These are phyloP conservation scores for Seira sanloemensis DNA, from an alignment of 2,888 invertebrate genomes.

Conservation along the genomic window DNA sequence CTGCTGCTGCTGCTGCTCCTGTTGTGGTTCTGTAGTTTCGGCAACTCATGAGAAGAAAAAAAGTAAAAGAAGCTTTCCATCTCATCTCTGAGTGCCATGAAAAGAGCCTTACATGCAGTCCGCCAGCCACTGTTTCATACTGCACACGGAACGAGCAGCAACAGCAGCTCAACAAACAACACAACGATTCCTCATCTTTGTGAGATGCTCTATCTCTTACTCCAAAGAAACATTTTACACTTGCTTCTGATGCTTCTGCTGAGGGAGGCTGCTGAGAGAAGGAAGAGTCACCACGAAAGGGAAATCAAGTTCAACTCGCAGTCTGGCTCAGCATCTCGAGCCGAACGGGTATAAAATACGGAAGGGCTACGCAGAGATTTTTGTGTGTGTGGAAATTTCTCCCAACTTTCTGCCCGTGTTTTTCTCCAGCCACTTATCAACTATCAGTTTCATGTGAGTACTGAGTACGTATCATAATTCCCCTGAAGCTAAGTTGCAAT, in stretches of 20 bases:
- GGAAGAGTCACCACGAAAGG: background rate
- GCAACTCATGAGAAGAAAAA: background rate
- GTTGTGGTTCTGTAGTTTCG: background rate
- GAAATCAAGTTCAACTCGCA: constrained; percentile 55
- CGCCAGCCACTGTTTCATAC: background rate
- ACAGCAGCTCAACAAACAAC: no score
- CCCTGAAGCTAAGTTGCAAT: background rate
- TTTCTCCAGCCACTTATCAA: no score
- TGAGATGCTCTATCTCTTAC: background rate
- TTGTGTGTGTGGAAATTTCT: background rate
- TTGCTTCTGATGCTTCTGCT: background rate
- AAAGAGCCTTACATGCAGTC: background rate
- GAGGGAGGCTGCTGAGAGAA: background rate
- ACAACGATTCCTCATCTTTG: no score
- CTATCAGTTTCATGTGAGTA: no score
- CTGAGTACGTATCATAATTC: background rate
- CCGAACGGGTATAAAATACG: constrained; percentile 19
- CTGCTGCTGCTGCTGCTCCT: no score
- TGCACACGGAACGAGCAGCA: no score
- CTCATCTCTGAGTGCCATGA: background rate
- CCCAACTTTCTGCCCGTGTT: no score
- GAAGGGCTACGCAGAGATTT: background rate
- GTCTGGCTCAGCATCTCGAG: constrained; percentile 58
- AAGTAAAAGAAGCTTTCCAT: background rate
- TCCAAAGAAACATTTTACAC: no score